These are phyloP conservation scores for Coptotermes formosanus DNA, from an alignment of 1,140 invertebrate species.

Conservation along the genomic window DNA sequence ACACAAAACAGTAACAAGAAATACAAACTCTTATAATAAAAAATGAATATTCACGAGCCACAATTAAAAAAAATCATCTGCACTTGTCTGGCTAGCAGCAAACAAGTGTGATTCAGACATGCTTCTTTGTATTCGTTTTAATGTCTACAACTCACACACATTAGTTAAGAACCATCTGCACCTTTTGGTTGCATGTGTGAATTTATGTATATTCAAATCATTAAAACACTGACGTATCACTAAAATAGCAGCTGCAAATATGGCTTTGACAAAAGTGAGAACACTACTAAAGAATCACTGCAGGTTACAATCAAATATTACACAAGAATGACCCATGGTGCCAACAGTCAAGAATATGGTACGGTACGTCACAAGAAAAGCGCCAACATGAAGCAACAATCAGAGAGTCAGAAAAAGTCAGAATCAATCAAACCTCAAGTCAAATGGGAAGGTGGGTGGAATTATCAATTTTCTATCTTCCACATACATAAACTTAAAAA, in stretches of 20 bases:
- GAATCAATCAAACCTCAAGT: slow-evolving; percentile 33
- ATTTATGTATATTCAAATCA: not conserved
- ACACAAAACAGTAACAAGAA: slow-evolving; percentile 30
- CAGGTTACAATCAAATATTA: slow-evolving; percentile 35
- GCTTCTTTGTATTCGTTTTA: slow-evolving; percentile 26
- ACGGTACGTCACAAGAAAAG: slow-evolving; percentile 39
- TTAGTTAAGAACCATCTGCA: slow-evolving; percentile 31
- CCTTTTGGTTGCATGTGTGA: slow-evolving; percentile 19
- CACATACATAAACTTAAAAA: slow-evolving; percentile 7
- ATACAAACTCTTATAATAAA: slow-evolving; percentile 24
- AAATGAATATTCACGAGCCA: slow-evolving; percentile 28
- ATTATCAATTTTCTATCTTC: slow-evolving; percentile 16
- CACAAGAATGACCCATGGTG: slow-evolving; percentile 35
- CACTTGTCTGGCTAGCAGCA: slow-evolving; percentile 27
- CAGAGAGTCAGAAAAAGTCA: slow-evolving; percentile 39
- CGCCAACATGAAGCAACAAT: slow-evolving; percentile 39
- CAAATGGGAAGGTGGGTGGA: slow-evolving; percentile 29
- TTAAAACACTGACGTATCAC: slow-evolving; percentile 26
- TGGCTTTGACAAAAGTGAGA: slow-evolving; percentile 24
- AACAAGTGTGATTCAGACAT: slow-evolving; percentile 31
- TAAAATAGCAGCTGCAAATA: slow-evolving; percentile 33
- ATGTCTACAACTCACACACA: slow-evolving; percentile 33
- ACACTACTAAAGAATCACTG: slow-evolving; percentile 34
- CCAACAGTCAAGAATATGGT: slow-evolving; percentile 36
- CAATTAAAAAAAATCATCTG: slow-evolving; percentile 29